Evolutionary conservation across 2,113 vertebrate species (phyloP), one percentile per base, ranked within the genome.

Genomic region (Pontoporia blainvillei): DNA sequence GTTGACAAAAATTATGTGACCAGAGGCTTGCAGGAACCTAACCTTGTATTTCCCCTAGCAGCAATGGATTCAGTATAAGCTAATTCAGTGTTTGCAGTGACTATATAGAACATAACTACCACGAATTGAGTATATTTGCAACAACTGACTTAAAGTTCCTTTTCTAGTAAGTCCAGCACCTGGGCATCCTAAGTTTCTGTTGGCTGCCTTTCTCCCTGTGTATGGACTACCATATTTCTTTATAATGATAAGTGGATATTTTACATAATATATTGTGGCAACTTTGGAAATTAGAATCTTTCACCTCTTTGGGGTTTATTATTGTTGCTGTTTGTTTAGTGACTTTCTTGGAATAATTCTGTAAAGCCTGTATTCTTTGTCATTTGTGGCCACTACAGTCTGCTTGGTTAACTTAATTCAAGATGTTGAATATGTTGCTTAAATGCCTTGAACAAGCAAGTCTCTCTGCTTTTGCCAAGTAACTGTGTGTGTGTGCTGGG

Each of bases 261-360:
- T 81, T 25, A 72, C 72, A 29, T 57, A 44, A 29, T 49, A 91
- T 52, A 90, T 20, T 52, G 10, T 72, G 78, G 39, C 25, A 89
- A 84, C 44, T 92, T 11, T 44, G 41, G 54, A 92, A 64, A 95
- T 36, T 31, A 66, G 64, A 90, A 73, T 57, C 27, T 41, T 7
- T 29, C 13, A 73, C 10, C 9, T 92, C 57, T n/a, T 86, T 52
- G 64, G 27, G 13, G 64, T 73, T 79, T 92, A 23, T 46, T 86
- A n/a, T 39, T 76, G 13, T 76, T 90, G 66, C 17, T 57, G 29
- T 61, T 67, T 69, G 11, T n/a, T 95, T 41, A 72, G 8, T 20
- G 49, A 82, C 15, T 67, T 90, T 57, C 21, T 20, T 82, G 82
- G 75, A 90, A 91, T 67, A 86, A 87, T 82, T 93, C 49, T 96